Evolutionary conservation across 2,797 vertebrate genomes (phyloP), one percentile per base, ranked within the genome.

Genomic region (Pempheris klunzingeri): DNA sequence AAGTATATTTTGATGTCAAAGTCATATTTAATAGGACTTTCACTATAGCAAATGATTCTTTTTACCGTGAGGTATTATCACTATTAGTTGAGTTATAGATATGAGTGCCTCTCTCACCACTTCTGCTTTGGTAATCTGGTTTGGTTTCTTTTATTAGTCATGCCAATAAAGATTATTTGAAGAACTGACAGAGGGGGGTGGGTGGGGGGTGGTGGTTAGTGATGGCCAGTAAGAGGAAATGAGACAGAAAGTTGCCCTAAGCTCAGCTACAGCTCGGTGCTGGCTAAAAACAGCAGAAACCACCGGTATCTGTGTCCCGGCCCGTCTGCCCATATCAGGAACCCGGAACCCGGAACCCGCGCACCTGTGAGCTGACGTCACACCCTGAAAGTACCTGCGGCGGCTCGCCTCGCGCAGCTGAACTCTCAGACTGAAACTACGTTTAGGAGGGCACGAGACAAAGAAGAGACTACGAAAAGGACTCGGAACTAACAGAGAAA

Each of bases 341-440:
- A 60, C 11, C 43, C 81, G 91, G 90, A 89, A 60, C 11, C 43
- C 81, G 76, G 83, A 85, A 80, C 1, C 7, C 4, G 71, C 83
- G 77, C 91, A 93, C 93, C 93, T 93, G 92, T 74, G 2, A 13
- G 44, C 55, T 88, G 86, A 92, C 90, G 92, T 93, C 91, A 93
- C 7, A 7, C 3, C 7, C 65, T 22, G 79, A 86, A 72, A 89
- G 70, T 90, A 94, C 92, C 93, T 94, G 91, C 57, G 34, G 47
- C 1, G 11, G 54, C 78, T 68, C 17, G 68, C 59, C 59, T n/a
- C n/a, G n/a, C n/a, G n/a, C 30, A 1, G 43, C 46, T 63, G 22
- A 62, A 30, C 2, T 12, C 9, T 74, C 74, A 83, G 57, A 10
- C 43, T 15, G 49, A 54, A 80, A 77, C 52, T 36, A 50, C 22